Conservation (phyloP, 2,888 invertebrate species). For the Agonopterix alstromeriana region DNA sequence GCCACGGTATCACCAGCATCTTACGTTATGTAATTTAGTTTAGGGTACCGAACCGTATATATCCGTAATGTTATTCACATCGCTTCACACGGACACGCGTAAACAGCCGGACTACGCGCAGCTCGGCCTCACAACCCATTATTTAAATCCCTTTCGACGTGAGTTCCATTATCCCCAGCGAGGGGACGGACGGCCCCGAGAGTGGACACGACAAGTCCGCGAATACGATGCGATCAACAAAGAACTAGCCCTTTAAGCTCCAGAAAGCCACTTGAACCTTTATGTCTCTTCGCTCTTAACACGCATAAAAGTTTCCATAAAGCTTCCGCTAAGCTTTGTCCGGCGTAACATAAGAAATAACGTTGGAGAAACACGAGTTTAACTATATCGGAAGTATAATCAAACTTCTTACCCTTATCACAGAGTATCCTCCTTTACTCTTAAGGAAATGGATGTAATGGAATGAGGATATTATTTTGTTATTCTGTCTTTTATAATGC, state of each 20-base stretch:
- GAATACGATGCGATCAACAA: slow-evolving; percentile 38
- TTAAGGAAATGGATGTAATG: no score
- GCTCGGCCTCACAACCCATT: slow-evolving; percentile 45
- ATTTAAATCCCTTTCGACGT: slow-evolving; percentile 63
- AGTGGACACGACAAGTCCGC: slow-evolving; percentile 41
- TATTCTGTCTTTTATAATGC: no score
- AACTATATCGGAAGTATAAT: no score
- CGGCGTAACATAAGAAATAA: background rate
- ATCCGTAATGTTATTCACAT: slow-evolving; percentile 1
- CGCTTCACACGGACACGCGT: slow-evolving; percentile 29
- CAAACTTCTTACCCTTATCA: no score
- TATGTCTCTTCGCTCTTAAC: background rate
- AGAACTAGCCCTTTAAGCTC: slow-evolving; percentile 18
- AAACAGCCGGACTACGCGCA: slow-evolving; percentile 35
- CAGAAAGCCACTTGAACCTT: slow-evolving; percentile 1
- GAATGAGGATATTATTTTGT: no score
- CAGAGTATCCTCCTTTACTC: no score
- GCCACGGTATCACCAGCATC: no score
- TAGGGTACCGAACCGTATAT: background rate
- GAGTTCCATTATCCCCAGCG: slow-evolving; percentile 50
- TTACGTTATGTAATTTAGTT: no score
- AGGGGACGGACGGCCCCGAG: slow-evolving; percentile 29
- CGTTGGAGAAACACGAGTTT: no score
- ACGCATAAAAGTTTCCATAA: background rate
- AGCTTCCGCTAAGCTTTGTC: background rate